Percentiles rank a stretch among this genome's conserved stretches.
phyloP scores from a whole-genome alignment of 1,140 invertebrate genomes.

The Leptoteleia sp. region DNA sequence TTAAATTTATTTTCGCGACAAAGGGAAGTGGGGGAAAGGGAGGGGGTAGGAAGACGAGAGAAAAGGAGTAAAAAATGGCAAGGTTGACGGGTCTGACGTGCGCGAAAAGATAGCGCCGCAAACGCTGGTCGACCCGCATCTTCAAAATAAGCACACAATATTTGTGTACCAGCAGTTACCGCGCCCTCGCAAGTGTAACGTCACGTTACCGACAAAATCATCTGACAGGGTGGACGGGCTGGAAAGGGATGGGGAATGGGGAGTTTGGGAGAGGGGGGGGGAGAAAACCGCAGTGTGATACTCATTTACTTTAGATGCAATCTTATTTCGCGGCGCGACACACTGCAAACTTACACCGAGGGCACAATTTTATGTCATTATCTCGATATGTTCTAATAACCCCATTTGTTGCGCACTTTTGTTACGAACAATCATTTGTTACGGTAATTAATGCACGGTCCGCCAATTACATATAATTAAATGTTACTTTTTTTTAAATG shows the following conservation, averaged over 20 bases:
- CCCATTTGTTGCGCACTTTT: neutral
- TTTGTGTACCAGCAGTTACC: conserved; percentile 25
- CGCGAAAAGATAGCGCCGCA: conserved; percentile 29
- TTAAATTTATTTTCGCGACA: too few species aligned
- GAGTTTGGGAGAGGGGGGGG: too few species aligned
- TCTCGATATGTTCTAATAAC: conserved; percentile 3
- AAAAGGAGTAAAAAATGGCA: conserved; percentile 9
- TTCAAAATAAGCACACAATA: conserved; percentile 12
- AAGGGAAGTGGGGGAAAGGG: too few species aligned
- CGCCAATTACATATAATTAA: too few species aligned
- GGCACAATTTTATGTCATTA: neutral
- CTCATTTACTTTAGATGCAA: conserved; percentile 57
- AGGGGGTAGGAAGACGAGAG: too few species aligned
- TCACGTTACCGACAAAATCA: conserved; percentile 49
- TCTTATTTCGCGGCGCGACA: conserved; percentile 35
- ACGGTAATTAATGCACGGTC: too few species aligned
- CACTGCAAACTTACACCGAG: conserved; percentile 12
- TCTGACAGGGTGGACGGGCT: too few species aligned
- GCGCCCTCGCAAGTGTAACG: conserved; percentile 34
- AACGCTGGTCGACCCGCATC: conserved; percentile 29
- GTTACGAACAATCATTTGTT: too few species aligned
- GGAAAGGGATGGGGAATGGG: too few species aligned
- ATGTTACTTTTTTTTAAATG: too few species aligned
- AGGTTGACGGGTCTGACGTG: conserved; percentile 10
- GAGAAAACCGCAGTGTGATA: conserved; percentile 40